Evolutionary conservation across 2,113 vertebrate species (phyloP).

Genomic region (Albula glossodonta): DNA sequence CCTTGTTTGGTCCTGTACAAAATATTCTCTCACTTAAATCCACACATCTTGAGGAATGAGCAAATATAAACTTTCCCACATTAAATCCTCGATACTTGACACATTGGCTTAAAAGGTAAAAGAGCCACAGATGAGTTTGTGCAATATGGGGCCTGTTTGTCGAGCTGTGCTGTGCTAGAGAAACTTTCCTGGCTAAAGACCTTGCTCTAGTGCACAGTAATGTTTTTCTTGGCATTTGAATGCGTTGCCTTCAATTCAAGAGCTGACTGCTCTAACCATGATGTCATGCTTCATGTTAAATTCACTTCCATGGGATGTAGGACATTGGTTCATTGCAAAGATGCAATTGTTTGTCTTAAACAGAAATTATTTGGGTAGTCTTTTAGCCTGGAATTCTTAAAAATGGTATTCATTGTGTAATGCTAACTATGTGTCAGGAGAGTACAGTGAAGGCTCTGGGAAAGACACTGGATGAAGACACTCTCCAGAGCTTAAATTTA

Average conservation of each 20-base stretch:
- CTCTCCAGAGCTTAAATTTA: conserved; percentile 65
- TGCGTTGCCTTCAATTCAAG: too few species aligned
- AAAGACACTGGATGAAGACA: conserved; percentile 70
- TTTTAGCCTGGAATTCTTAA: too few species aligned
- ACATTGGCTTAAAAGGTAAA: neutral
- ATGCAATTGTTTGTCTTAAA: neutral
- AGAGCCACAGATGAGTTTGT: neutral
- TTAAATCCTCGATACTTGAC: neutral
- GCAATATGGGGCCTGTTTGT: neutral
- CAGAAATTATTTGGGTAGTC: too few species aligned
- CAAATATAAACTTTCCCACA: neutral
- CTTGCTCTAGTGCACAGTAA: neutral
- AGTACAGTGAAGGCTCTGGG: conserved; percentile 65
- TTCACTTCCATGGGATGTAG: too few species aligned
- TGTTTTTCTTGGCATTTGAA: too few species aligned
- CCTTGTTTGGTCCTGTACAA: too few species aligned
- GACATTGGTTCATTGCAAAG: too few species aligned
- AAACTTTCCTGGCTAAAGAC: neutral
- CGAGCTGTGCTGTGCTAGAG: neutral
- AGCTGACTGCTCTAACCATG: too few species aligned
- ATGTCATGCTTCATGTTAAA: too few species aligned
- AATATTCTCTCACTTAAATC: too few species aligned
- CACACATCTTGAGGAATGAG: neutral
- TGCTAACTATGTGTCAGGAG: conserved; percentile 70
- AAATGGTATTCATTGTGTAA: conserved; percentile 19